Base-by-base conservation (phyloP, 2,113 vertebrate species). In the Eurystomus gularis region DNA sequence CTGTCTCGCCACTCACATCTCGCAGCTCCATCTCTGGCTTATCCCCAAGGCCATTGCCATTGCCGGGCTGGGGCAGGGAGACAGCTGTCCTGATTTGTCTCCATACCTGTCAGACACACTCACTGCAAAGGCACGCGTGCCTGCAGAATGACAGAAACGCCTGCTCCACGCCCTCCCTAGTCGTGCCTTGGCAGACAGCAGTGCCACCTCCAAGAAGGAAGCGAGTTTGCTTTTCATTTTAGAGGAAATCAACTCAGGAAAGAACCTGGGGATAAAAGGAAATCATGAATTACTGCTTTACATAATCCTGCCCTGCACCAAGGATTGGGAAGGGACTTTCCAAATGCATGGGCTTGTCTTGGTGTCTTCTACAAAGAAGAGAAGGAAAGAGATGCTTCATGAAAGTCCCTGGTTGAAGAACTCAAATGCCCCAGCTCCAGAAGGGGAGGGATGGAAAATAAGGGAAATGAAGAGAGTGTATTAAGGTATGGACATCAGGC, bases 1-100 rank as follows among this genome's bases (percentile, higher is more conserved):
- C 33, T 10, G 3, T 55, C 40, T 88, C 20, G 33, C 28, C 33
- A 29, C 18, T 46, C 1, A 1, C 54, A 46, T 4, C 80, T 46
- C 3, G 0, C 42, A 46, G 66, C 61, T 57, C 48, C 61, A 49
- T 17, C 66, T 75, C 66, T 33, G 0, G 1, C 37, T 8, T 3
- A 1, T 35, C 3, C 0, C 54, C 62, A 49, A 4, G 20, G 69
- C 84, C 46, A 44, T 3, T 0, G 69, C 84, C 46, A 44, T 3
- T 0, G 1, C 69, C 0, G 0, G 0, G 3, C 37, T 0, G 0
- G 57, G n/a, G 35, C 55, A 37, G n/a, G 37, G 48, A 62, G 64
- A 17, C 0, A 28, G 51, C 77, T 91, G 77, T 82, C 69, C 90
- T 11, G n/a, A 12, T 76, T 31, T 93, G 70, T 82, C 80, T 92